Evolutionary conservation across 2,888 invertebrate species (phyloP).

Genomic region (Phyto melanocephala): DNA sequence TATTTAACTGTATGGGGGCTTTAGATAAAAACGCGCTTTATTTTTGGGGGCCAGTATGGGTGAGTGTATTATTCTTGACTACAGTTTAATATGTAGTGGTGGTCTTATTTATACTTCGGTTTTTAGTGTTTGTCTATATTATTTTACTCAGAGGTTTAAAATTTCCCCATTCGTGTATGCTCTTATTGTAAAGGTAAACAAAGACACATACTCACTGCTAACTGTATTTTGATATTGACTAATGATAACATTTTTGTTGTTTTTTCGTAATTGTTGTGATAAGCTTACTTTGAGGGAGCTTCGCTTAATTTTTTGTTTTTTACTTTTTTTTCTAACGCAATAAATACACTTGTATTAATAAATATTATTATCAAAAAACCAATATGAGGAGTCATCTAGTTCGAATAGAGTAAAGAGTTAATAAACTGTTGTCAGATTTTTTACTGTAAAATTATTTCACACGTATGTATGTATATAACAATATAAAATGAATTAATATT

Average conservation of each 20-base stretch:
- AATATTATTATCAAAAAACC: constrained; percentile 41
- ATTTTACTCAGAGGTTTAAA: not conserved
- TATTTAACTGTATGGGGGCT: constrained; percentile 47
- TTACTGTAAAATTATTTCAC: no score
- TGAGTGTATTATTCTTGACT: constrained; percentile 11
- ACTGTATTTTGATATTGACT: constrained; percentile 42
- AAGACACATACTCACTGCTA: not conserved
- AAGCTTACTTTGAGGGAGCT: constrained; percentile 54
- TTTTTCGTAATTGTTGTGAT: constrained; percentile 38
- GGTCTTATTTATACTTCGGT: constrained; percentile 25
- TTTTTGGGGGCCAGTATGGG: constrained; percentile 29
- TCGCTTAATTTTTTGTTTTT: constrained; percentile 32
- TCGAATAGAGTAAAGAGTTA: not conserved
- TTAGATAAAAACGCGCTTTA: constrained; percentile 62
- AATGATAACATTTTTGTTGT: constrained; percentile 45
- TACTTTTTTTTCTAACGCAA: constrained; percentile 4
- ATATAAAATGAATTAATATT: no score
- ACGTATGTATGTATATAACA: no score
- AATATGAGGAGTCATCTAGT: constrained; percentile 23
- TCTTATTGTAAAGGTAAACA: constrained; percentile 52
- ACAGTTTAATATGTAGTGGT: constrained; percentile 39
- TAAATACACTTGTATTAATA: constrained; percentile 27
- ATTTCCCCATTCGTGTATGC: constrained; percentile 4
- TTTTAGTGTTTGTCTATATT: no score
- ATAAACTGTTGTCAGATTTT: no score